Conservation (phyloP, 1,140 invertebrate species). For the Aplysia californica region DNA sequence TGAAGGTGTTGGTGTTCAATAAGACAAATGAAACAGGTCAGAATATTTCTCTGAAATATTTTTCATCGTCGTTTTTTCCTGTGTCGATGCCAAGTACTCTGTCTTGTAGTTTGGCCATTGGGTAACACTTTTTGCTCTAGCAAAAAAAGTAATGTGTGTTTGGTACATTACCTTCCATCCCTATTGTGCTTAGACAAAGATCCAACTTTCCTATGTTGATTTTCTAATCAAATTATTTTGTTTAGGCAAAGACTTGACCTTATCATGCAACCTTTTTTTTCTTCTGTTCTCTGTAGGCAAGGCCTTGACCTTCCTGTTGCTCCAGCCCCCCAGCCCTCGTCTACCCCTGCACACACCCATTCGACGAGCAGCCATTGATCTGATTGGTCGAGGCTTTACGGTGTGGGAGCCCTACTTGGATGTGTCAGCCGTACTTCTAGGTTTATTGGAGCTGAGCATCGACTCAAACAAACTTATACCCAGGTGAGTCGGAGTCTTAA, state of each 20-base stretch:
- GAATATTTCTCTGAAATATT: too few species aligned
- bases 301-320: constrained; percentile 92
- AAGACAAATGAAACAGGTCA: too few species aligned
- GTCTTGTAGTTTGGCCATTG: too few species aligned
- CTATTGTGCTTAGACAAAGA: too few species aligned
- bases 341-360: constrained; percentile 90
- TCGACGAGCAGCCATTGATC: constrained; percentile 93
- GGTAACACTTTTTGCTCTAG: too few species aligned
- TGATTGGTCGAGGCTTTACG: constrained; percentile 92
- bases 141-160: too few species aligned
- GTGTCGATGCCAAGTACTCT: too few species aligned
- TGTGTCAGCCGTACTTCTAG: constrained; percentile 89
- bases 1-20: too few species aligned
- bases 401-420: constrained; percentile 99
- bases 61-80: too few species aligned
- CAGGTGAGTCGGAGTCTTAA: constrained; percentile 60
- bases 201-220: too few species aligned
- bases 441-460: constrained; percentile 92
- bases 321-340: constrained; percentile 83
- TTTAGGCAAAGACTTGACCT: not conserved
- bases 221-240: too few species aligned
- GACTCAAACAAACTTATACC: constrained; percentile 93
- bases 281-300: constrained; percentile 71
- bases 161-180: too few species aligned
- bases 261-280: constrained; percentile 17